phyloP scores from a whole-genome alignment of 2,888 invertebrate genomes.

The Girardia tigrina region DNA sequence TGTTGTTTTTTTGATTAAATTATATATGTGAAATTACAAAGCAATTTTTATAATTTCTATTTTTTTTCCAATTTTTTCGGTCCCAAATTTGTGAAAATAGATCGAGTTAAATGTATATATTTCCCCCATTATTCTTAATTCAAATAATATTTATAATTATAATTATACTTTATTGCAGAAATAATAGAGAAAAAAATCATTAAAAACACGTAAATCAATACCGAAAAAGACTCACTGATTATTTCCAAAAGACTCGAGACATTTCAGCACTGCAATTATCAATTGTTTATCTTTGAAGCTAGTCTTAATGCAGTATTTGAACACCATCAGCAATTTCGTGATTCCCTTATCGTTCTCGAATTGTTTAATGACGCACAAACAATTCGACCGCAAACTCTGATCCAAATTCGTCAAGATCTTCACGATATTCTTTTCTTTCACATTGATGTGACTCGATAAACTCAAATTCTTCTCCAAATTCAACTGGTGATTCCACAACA shows the following conservation, averaged over 20 bases:
- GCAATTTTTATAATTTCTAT: no score
- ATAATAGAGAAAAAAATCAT: no score
- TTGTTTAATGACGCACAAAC: neutral
- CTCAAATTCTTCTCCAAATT: neutral
- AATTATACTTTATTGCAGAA: no score
- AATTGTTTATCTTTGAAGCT: neutral
- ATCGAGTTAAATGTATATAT: no score
- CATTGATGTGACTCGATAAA: neutral
- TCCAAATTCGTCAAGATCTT: neutral
- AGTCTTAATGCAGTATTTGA: neutral
- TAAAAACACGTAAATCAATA: no score
- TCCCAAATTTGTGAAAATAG: no score
- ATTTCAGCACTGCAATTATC: neutral
- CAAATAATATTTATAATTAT: no score
- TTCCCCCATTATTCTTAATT: no score
- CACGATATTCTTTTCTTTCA: neutral
- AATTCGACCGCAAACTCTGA: neutral
- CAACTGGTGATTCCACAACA: conserved; percentile 12
- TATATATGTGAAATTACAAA: no score
- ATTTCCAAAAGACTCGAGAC: neutral
- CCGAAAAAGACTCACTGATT: conserved; percentile 18
- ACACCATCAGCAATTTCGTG: neutral
- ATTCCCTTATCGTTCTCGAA: neutral
- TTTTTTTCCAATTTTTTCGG: no score
- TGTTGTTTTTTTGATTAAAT: no score